Evolutionary conservation across 2,113 vertebrate species (phyloP), one percentile per base, ranked within the genome.

Genomic region (Bombycilla garrulus): DNA sequence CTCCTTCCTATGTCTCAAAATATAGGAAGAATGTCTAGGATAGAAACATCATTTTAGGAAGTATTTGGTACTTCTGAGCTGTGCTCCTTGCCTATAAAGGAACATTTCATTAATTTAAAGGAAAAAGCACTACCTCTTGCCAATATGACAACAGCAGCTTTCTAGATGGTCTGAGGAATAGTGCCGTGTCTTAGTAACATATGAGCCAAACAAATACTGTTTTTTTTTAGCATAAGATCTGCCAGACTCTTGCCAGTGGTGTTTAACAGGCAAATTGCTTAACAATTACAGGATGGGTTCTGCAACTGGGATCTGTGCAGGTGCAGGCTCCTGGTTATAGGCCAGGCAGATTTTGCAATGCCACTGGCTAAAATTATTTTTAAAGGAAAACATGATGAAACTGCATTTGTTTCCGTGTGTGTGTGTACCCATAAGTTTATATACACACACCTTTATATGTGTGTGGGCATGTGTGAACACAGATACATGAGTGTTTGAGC

Each of bases 281-380:
- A 95, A 96, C 92, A 98, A 93, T 97, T 96, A 48, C 69, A 70
- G 89, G 19, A 89, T 89, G 91, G 70, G 84, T 77, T 97, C 86
- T 94, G 85, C 95, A 96, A 97, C 97, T 96, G 96, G 96, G 96
- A 96, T 97, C 90, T 82, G 65, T 86, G 96, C 98, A 98, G 98
- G 97, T 98, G 97, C 97, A 93, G 91, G 66, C 71, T 93, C 57
- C 97, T 98, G 98, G 97, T 94, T 81, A 69, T 5, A 35, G 92
- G 97, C 98, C 98, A 98, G 96, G 70, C 81, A 89, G 94, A 96
- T 98, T 97, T 98, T 97, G 97, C 97, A 98, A 97, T 95, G 85
- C 87, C 94, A 96, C 93, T 94, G 97, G 92, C 97, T 95, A 90
- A 92, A 97, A 96, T 95, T 44, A 85, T 93, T 97, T 97, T 96